Evolutionary conservation across 35 echinoderm and acorn worm species (phyloP).

Genomic region (Chiridota heheva): DNA sequence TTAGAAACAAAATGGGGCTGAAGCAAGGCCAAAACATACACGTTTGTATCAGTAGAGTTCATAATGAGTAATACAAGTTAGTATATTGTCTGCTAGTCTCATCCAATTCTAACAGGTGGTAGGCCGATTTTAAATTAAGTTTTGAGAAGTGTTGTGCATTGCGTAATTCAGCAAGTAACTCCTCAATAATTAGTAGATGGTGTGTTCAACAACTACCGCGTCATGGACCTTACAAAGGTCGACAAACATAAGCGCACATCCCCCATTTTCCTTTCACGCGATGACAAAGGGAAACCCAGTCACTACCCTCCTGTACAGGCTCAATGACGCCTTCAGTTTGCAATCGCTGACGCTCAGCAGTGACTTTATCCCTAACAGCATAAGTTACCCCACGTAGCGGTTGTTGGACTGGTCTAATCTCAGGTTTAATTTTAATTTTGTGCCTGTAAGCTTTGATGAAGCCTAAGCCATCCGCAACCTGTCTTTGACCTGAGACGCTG

Average conservation of each 20-base stretch:
- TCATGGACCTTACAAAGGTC: constrained; percentile 72
- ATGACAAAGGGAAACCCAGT: constrained; percentile 73
- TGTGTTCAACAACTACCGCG: constrained; percentile 49
- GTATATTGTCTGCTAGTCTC: too few species aligned
- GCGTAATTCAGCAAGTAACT: constrained; percentile 57
- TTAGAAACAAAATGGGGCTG: constrained; percentile 58
- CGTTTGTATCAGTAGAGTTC: constrained; percentile 46
- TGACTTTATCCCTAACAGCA: constrained; percentile 46
- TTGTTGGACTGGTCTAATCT: constrained; percentile 44
- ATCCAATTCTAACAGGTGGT: constrained; percentile 59
- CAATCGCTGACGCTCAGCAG: constrained; percentile 14
- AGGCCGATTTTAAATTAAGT: constrained; percentile 59
- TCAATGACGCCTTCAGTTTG: constrained; percentile 42
- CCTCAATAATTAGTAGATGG: constrained; percentile 61
- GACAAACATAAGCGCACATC: constrained; percentile 54
- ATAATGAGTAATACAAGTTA: constrained; percentile 66
- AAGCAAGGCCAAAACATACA: constrained; percentile 73
- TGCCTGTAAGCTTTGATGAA: constrained; percentile 5
- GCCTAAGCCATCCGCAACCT: background rate
- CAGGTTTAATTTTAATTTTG: constrained; percentile 35
- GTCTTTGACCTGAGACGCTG: background rate
- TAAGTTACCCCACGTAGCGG: constrained; percentile 41
- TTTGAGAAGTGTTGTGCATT: constrained; percentile 53
- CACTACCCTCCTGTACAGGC: constrained; percentile 32
- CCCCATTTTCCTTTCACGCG: constrained; percentile 46